These are phyloP conservation scores for Crotalus tigris DNA, from an alignment of 2,113 vertebrate genomes.

Conservation along the genomic window DNA sequence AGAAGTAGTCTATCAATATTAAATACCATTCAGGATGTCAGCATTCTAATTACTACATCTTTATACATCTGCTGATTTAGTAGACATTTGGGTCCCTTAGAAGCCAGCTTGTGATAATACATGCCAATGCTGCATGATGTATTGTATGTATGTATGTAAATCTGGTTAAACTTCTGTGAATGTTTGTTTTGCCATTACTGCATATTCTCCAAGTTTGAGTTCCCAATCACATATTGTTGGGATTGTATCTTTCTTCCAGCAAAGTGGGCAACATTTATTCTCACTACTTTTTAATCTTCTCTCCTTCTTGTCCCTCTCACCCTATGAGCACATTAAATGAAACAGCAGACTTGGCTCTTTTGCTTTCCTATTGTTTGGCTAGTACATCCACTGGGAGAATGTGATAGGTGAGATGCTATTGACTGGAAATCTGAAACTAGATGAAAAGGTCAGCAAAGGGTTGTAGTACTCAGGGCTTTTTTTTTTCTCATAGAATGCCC, in stretches of 20 bases:
- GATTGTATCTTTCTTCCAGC: background rate
- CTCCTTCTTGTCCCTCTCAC: slow-evolving; percentile 4
- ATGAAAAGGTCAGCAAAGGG: slow-evolving; percentile 44
- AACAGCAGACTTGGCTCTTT: slow-evolving; percentile 49
- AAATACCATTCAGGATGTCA: background rate
- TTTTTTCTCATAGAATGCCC: no score
- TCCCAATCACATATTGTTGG: background rate
- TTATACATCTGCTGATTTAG: background rate
- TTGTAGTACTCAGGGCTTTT: slow-evolving; percentile 44
- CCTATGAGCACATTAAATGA: slow-evolving; percentile 36
- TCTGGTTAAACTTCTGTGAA: background rate
- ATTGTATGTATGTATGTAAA: background rate
- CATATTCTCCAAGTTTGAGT: background rate
- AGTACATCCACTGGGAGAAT: slow-evolving; percentile 59
- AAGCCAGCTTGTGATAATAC: background rate
- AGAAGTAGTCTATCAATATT: background rate
- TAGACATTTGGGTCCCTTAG: background rate
- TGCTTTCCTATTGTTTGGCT: slow-evolving; percentile 56
- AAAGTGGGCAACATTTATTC: background rate
- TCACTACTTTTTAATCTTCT: slow-evolving; percentile 3
- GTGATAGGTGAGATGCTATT: slow-evolving; percentile 55
- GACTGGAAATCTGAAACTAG: slow-evolving; percentile 58
- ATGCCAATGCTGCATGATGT: background rate
- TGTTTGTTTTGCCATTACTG: background rate
- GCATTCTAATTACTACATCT: background rate